These are phyloP conservation scores for Neoarius graeffei DNA, from an alignment of 2,113 vertebrate species.

Conservation along the genomic window DNA sequence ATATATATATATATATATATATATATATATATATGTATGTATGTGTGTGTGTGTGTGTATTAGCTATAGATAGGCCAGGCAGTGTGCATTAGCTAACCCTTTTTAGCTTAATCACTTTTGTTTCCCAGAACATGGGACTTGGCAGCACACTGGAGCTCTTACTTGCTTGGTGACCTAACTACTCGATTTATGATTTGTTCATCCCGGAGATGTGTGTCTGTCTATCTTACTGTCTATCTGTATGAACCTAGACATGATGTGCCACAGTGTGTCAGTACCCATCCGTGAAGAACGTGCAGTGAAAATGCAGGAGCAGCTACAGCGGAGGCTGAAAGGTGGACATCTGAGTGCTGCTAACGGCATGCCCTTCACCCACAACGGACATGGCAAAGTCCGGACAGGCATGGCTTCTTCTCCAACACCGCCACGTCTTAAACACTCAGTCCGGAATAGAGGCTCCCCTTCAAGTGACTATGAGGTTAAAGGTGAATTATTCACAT, in stretches of 20 bases:
- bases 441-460: constrained; percentile 66
- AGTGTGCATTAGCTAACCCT: not conserved
- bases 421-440: constrained; percentile 68
- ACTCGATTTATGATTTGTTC: not conserved
- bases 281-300: constrained; percentile 71
- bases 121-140: not conserved
- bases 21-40: too few relatives aligned
- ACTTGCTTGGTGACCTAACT: not conserved
- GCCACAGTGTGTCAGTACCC: constrained; percentile 71
- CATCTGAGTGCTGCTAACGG: constrained; percentile 68
- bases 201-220: not conserved
- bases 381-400: constrained; percentile 66
- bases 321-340: constrained; percentile 74
- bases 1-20: too few relatives aligned
- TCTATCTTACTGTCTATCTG: not conserved
- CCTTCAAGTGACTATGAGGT: constrained; percentile 56
- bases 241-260: constrained; percentile 44
- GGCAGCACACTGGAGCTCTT: not conserved
- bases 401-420: constrained; percentile 54
- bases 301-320: constrained; percentile 77
- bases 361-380: constrained; percentile 63
- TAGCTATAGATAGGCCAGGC: too few relatives aligned
- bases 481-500: constrained; percentile 29
- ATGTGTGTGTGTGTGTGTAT: too few relatives aligned
- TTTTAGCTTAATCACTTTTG: not conserved